Evolutionary conservation across 2,797 vertebrate species (phyloP), one percentile per base, ranked within the genome.

Genomic region (Aplochiton taeniatus): DNA sequence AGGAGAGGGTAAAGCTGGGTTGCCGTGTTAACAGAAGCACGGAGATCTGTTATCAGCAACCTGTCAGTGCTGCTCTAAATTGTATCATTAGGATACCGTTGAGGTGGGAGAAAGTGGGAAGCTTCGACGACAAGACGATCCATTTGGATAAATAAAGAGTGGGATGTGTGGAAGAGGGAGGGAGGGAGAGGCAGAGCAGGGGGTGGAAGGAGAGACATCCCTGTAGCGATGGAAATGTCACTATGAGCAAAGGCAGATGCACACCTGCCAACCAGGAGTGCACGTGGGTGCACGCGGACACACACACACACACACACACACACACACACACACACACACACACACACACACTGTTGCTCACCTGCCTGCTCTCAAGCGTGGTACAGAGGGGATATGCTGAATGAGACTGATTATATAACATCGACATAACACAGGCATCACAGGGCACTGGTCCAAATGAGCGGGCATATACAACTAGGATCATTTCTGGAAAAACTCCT

Each of bases 151-250:
- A 46, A 48, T 31, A 66, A 52, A 60, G 57, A 68, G 60, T 55
- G 55, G 63, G 65, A 17, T 10, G 56, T 58, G 57, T 31, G 58
- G 41, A 51, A 46, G 43, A 71, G 19, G 48, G 69, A n/a, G 41
- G 49, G 61, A 66, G 55, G 42, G 44, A 41, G 18, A 11, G 42
- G 20, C 54, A 42, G 6, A 4, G 20, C 31, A 44, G 61, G 54
- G 49, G 63, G 47, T 43, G 45, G 45, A 19, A 66, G 73, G 66
- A 61, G 57, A 76, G 58, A 74, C 59, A 85, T 73, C 80, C 81
- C 76, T 74, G 75, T 57, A 20, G 76, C 14, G 78, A 87, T 81
- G 85, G 78, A 87, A 90, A 85, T 89, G 82, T 86, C 83, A 86
- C 11, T 0, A 43, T 41, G 48, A 68, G 57, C 73, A 11, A 71